Percentiles rank a stretch among this genome's conserved stretches.
phyloP scores from a whole-genome alignment of 2,888 invertebrate species.

The Cheilosia vernalis region DNA sequence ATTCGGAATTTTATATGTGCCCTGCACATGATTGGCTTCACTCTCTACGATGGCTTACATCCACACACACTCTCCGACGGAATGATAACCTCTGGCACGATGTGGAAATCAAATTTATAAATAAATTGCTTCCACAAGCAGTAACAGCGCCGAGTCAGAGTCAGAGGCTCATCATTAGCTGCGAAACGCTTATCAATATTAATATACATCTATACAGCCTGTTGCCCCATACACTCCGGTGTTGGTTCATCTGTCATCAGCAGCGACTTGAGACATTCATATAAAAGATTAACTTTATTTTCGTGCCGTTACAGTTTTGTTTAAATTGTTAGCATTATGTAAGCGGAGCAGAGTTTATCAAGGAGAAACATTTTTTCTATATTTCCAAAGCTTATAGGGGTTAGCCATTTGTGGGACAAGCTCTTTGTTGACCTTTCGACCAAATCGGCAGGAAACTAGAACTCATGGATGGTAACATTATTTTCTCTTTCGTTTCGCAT shows the following conservation, averaged over 20 bases:
- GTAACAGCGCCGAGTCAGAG: slow-evolving; percentile 9
- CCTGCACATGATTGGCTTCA: slow-evolving; percentile 38
- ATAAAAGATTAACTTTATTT: slow-evolving; percentile 8
- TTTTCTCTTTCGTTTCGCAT: neutral
- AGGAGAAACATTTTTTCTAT: neutral
- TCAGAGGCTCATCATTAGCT: slow-evolving; percentile 26
- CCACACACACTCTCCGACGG: slow-evolving; percentile 5
- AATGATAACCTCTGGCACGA: slow-evolving; percentile 45
- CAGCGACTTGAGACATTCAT: slow-evolving; percentile 8
- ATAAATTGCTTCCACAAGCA: slow-evolving; percentile 49
- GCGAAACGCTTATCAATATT: slow-evolving; percentile 35
- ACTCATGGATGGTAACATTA: slow-evolving; percentile 21
- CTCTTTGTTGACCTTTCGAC: neutral
- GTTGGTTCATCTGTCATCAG: slow-evolving; percentile 6
- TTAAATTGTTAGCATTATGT: slow-evolving; percentile 11
- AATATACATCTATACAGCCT: slow-evolving; percentile 7
- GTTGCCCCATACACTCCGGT: neutral
- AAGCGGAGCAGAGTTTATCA: slow-evolving; percentile 29
- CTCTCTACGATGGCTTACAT: slow-evolving; percentile 30
- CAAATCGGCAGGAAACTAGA: slow-evolving; percentile 24
- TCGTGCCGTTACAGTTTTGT: slow-evolving; percentile 2
- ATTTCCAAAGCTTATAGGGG: slow-evolving; percentile 5
- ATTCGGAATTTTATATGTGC: slow-evolving; percentile 12
- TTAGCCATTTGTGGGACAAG: slow-evolving; percentile 1
- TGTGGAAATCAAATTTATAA: slow-evolving; percentile 50